Percentiles rank a stretch among this genome's conserved stretches.
These are phyloP conservation scores for Lycaon pictus DNA, from an alignment of 2,113 vertebrate genomes.

Conservation along the genomic window DNA sequence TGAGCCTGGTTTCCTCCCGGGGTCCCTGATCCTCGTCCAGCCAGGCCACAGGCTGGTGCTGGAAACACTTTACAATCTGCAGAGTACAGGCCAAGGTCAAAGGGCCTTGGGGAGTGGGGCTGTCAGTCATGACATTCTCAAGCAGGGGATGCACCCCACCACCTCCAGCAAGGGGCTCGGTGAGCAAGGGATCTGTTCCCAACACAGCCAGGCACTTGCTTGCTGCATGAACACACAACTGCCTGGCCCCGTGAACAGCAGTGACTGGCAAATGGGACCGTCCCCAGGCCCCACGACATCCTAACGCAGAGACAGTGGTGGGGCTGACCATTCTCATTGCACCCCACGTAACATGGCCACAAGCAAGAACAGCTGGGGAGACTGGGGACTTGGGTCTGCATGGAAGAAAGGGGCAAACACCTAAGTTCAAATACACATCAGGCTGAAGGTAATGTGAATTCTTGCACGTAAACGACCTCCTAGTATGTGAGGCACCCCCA, in stretches of 20 bases:
- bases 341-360: not conserved
- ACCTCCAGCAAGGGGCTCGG: not conserved
- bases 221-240: rapidly evolving
- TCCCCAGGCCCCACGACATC: not conserved
- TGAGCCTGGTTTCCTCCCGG: not conserved
- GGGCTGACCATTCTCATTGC: not conserved
- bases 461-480: not conserved
- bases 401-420: not conserved
- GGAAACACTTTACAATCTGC: not conserved
- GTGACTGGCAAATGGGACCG: rapidly evolving
- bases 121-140: not conserved
- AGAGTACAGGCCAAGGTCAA: rapidly evolving
- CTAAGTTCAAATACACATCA: not conserved
- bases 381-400: not conserved
- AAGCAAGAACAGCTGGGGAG: not conserved
- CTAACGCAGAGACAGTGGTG: rapidly evolving
- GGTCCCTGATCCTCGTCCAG: not conserved
- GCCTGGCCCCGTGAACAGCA: not conserved
- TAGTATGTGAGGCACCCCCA: not conserved
- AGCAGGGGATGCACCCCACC: not conserved
- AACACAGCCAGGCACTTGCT: not conserved
- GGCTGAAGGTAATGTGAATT: not conserved
- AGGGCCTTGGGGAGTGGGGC: not conserved
- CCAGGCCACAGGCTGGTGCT: not conserved
- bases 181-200: not conserved